phyloP scores from a whole-genome alignment of 2,888 invertebrate genomes.

The Lochmaea crataegi region DNA sequence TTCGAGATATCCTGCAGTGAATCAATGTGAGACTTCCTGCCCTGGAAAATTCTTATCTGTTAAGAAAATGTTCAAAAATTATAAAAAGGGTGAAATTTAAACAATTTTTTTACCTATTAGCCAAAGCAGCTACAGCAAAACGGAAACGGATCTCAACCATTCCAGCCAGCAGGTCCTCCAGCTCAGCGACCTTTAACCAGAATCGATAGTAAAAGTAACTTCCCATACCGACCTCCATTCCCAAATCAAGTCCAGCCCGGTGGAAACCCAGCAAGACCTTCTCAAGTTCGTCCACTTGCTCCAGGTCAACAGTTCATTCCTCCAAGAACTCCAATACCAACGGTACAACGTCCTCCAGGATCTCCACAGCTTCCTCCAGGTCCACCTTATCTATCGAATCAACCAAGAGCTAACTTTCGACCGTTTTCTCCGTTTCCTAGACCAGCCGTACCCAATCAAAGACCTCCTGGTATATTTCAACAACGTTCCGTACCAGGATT shows the following conservation, averaged over 20 bases:
- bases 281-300: constrained; percentile 51
- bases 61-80: no score
- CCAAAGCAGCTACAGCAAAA: constrained; percentile 33
- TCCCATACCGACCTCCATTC: constrained; percentile 58
- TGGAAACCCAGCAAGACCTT: constrained; percentile 45
- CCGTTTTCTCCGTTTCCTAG: constrained; percentile 68
- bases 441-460: constrained; percentile 59
- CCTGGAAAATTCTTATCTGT: no score
- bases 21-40: no score
- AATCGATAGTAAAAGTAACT: constrained; percentile 64
- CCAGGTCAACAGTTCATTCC: constrained; percentile 43
- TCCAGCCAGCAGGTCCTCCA: constrained; percentile 21
- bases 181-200: constrained; percentile 62
- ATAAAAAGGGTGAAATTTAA: background rate
- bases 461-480: constrained; percentile 54
- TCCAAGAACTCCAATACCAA: constrained; percentile 55
- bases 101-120: constrained; percentile 1
- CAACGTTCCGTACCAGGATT: constrained; percentile 55
- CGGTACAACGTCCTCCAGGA: constrained; percentile 56
- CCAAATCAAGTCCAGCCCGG: constrained; percentile 54
- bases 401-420: constrained; percentile 58
- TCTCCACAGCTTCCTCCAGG: constrained; percentile 35
- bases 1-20: no score
- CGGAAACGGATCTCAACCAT: constrained; percentile 36
- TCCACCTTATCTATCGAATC: constrained; percentile 40